Percentiles rank a stretch among this genome's conserved stretches.
Conservation (phyloP, 2,888 invertebrate genomes). For the Rhamnusium bicolor region DNA sequence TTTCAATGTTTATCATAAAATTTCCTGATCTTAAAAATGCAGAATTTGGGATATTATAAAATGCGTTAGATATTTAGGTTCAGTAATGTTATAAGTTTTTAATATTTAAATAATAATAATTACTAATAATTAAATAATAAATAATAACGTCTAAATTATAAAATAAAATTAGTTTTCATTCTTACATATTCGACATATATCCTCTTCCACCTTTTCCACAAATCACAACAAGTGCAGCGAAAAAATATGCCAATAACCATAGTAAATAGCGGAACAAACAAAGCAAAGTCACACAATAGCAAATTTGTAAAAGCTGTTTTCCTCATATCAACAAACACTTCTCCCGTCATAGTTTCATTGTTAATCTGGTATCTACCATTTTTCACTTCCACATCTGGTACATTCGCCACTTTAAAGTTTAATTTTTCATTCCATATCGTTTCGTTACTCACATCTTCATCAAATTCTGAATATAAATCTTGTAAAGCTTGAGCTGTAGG, state of each 20-base stretch:
- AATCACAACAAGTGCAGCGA: constrained; percentile 45
- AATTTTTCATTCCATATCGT: neutral
- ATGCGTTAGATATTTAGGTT: too few species aligned
- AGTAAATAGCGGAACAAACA: constrained; percentile 57
- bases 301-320: constrained; percentile 27
- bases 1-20: too few species aligned
- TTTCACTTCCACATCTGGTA: neutral
- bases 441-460: neutral
- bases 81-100: too few species aligned
- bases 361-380: constrained; percentile 26
- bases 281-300: constrained; percentile 56
- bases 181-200: constrained; percentile 52
- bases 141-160: neutral
- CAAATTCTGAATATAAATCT: neutral
- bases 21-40: too few species aligned
- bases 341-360: constrained; percentile 32
- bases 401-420: neutral
- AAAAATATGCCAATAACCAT: constrained; percentile 58
- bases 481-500: too few species aligned
- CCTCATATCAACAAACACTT: constrained; percentile 26
- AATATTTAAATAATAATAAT: too few species aligned
- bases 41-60: too few species aligned
- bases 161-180: neutral
- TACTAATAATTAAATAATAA: neutral
- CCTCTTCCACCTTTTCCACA: constrained; percentile 54